Conservation (phyloP, 2,113 vertebrate species). For the Oncorhynchus gorbuscha region DNA sequence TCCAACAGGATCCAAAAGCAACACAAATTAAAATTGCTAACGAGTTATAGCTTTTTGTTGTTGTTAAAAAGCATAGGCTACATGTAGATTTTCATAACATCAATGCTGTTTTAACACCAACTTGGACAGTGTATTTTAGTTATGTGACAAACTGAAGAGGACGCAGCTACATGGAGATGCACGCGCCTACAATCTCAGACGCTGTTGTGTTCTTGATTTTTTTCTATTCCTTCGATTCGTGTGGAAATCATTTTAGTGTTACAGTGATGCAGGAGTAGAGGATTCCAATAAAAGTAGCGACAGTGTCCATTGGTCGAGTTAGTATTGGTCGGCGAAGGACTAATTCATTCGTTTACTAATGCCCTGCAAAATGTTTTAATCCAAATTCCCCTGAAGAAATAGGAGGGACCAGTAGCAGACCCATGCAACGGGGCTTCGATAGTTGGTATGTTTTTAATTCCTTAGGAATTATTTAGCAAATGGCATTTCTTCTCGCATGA, state of each 20-base stretch:
- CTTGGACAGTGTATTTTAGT: constrained; percentile 45
- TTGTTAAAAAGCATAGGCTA: constrained; percentile 34
- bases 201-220: constrained; percentile 16
- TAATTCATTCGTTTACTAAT: constrained; percentile 29
- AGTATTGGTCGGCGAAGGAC: constrained; percentile 1
- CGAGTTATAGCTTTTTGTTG: neutral
- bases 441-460: constrained; percentile 62
- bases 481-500: neutral
- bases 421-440: constrained; percentile 41
- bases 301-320: constrained; percentile 17
- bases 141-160: constrained; percentile 31
- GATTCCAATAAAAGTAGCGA: constrained; percentile 14
- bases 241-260: constrained; percentile 39
- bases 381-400: constrained; percentile 48
- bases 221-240: constrained; percentile 8
- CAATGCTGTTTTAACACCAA: constrained; percentile 37
- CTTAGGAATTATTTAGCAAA: constrained; percentile 26
- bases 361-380: constrained; percentile 51
- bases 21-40: neutral
- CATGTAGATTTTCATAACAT: constrained; percentile 12
- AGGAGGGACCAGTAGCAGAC: constrained; percentile 45
- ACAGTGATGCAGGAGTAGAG: constrained; percentile 33
- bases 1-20: constrained; percentile 47
- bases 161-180: constrained; percentile 32
- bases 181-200: constrained; percentile 23